Evolutionary conservation across 1,140 invertebrate genomes (phyloP).

Genomic region (Drosophila takahashii): DNA sequence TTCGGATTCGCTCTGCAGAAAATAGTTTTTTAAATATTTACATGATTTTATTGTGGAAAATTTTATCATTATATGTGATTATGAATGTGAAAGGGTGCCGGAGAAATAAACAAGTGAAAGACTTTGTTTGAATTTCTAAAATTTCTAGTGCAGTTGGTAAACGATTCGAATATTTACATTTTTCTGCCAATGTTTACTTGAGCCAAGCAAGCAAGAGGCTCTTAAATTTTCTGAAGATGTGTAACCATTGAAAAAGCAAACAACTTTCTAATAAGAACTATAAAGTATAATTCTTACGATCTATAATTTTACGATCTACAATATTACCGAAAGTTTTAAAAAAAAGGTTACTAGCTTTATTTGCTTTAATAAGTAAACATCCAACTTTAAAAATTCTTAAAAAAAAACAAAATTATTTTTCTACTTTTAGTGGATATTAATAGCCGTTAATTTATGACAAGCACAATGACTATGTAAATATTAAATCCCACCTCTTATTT

Average conservation of each 20-base stretch:
- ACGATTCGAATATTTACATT: background rate
- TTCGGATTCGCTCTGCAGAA: background rate
- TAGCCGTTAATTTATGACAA: background rate
- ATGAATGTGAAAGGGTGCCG: background rate
- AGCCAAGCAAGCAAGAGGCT: background rate
- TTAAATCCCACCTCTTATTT: background rate
- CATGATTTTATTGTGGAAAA: conserved; percentile 22
- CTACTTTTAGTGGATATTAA: background rate
- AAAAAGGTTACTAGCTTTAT: no score
- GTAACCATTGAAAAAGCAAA: background rate
- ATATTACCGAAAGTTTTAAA: no score
- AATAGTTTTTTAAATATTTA: conserved; percentile 54
- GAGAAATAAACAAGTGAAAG: background rate
- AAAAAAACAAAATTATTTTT: no score
- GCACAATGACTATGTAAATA: conserved; percentile 8
- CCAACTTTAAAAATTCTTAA: no score
- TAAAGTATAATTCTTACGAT: background rate
- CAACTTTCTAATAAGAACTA: background rate
- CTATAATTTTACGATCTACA: no score
- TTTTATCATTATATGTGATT: conserved; percentile 8
- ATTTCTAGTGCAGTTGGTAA: background rate
- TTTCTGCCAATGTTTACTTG: background rate
- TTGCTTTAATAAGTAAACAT: no score
- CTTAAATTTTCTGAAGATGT: background rate
- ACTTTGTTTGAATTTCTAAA: background rate